Base-by-base conservation (phyloP, 2,113 vertebrate genomes). In the Gambusia holbrooki region DNA sequence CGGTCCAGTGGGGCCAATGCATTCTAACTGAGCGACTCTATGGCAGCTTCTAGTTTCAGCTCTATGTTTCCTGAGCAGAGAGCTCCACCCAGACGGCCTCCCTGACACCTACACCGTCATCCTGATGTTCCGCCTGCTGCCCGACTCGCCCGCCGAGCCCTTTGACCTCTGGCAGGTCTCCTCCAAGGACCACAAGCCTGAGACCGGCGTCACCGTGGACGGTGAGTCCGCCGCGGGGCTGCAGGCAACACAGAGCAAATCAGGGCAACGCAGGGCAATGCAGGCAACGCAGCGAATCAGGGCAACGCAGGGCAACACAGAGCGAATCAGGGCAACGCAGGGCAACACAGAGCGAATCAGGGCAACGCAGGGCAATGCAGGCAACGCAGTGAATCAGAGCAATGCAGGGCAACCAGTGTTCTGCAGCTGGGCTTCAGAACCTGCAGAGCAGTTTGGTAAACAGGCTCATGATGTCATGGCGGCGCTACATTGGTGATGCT, bases 101-200 rank as follows among this genome's bases (percentile, higher is more conserved):
- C 97, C 97, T 0, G 91, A 88, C 61, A 89, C 96, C 0, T 99
- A 96, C 92, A 99, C 98, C 10, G 95, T 99, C 90, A 97, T 99
- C 87, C 54, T 99, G 81, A 89, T 97, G 83, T 95, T 99, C 93
- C 96, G 97, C 35, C 94, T 99, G 51, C 95, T 99, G 45, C 96
- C 98, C 0, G 97, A 98, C 87, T 93, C 96, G 0, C 96, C 96
- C 28, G 92, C 7, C 0, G 95, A 98, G 32, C 94, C 97, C 80
- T 99, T 99, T 83, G 97, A 98, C 87, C 93, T 99, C 85, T 99
- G 98, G 98, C 98, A 99, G 94, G 95, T 99, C 79, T 96, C 97
- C 15, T 95, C 92, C 92, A 95, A 95, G 82, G 96, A 97, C 86
- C 94, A 97, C 89, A 97, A 96, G 77, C 96, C 98, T 0, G 96